A percentile compares a stretch with the other conserved stretches of the same genome.
Evolutionary conservation across 2,113 vertebrate species (phyloP).

Genomic region (Lophochroa leadbeateri): DNA sequence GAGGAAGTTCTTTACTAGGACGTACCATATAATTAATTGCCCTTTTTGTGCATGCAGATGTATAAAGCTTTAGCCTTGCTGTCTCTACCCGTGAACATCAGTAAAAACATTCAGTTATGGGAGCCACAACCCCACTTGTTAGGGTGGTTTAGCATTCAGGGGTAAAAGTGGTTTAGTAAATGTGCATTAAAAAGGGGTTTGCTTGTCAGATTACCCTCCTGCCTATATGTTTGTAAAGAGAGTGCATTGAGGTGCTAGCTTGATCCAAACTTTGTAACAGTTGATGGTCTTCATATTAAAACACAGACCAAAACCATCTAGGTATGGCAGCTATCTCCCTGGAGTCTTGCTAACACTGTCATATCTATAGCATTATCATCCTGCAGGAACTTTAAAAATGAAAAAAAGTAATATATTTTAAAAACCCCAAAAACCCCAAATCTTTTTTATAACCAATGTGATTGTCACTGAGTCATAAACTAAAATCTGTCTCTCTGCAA

Average conservation of each 20-base stretch:
- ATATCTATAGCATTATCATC: not conserved
- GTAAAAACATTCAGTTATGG: not conserved
- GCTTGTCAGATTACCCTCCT: not conserved
- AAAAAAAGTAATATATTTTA: not conserved
- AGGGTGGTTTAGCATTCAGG: not conserved
- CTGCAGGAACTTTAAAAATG: not conserved
- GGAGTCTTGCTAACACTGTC: not conserved
- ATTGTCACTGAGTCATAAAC: not conserved
- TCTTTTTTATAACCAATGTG: not conserved
- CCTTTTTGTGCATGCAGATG: not conserved
- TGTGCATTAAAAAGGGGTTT: not conserved
- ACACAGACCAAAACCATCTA: not conserved
- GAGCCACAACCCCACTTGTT: not conserved
- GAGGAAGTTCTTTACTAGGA: not conserved
- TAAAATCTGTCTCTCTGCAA: not conserved
- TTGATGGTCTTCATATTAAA: not conserved
- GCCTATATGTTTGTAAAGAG: not conserved
- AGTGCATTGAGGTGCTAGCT: not conserved
- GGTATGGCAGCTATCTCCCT: not conserved
- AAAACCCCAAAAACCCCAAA: not conserved
- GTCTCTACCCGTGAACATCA: accelerated
- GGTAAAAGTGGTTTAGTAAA: not conserved
- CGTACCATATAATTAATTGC: not conserved
- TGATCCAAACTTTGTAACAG: not conserved
- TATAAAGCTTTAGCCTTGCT: not conserved